Conservation (phyloP, 2,888 invertebrate species). For the Xestia c-nigrum region DNA sequence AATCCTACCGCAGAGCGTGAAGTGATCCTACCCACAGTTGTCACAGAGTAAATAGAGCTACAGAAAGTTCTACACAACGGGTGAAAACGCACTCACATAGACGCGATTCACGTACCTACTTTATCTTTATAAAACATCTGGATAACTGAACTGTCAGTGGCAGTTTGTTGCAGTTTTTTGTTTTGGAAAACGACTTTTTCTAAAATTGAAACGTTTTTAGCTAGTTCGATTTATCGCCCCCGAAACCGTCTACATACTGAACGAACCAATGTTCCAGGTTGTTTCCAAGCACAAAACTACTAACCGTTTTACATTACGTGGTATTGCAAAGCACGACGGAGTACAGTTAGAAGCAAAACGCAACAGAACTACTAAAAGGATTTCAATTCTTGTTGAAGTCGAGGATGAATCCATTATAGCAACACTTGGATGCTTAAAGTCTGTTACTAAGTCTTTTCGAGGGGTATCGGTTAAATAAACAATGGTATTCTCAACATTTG, state of each 20-base stretch:
- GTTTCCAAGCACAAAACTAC: no score
- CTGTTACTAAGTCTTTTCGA: neutral
- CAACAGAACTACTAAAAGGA: neutral
- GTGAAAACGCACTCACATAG: neutral
- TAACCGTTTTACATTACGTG: neutral
- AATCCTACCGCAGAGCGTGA: conserved; percentile 31
- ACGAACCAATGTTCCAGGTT: no score
- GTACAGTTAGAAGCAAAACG: neutral
- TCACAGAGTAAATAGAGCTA: neutral
- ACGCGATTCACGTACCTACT: neutral
- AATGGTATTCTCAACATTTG: no score
- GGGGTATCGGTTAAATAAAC: neutral
- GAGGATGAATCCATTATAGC: neutral
- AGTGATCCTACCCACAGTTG: conserved; percentile 36
- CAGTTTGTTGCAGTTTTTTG: no score
- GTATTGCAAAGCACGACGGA: neutral
- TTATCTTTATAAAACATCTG: no score
- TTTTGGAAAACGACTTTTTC: no score
- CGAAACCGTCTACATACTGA: no score
- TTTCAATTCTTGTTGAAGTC: neutral
- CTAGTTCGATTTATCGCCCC: no score
- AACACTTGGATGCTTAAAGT: neutral
- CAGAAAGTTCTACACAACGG: conserved; percentile 1
- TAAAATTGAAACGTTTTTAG: no score
- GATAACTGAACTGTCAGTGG: no score